Evolutionary conservation across 2,888 invertebrate species (phyloP).

Genomic region (Acholoe squamosa): DNA sequence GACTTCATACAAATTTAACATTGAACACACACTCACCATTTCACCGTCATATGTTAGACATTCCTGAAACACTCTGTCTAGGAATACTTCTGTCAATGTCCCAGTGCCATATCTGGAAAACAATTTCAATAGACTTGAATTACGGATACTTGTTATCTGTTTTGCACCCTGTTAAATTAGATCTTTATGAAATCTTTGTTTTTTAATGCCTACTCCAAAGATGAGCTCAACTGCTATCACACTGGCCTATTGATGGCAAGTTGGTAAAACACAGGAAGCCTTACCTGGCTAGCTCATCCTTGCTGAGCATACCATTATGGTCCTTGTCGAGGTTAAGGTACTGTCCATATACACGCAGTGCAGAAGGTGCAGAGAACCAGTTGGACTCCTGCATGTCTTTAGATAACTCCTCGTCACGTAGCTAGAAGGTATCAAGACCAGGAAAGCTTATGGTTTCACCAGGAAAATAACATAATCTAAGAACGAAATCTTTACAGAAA

Average conservation of each 20-base stretch:
- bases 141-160: no score
- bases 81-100: constrained; percentile 93
- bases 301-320: constrained; percentile 96
- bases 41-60: constrained; percentile 93
- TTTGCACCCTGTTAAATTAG: no score
- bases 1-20: no score
- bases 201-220: no score
- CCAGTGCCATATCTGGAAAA: constrained; percentile 91
- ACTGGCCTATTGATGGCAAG: no score
- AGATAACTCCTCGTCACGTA: constrained; percentile 92
- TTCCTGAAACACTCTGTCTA: constrained; percentile 96
- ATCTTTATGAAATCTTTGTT: no score
- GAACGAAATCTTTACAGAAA: no score
- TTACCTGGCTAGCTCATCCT: constrained; percentile 93
- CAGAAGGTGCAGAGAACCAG: constrained; percentile 85
- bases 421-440: constrained; percentile 83
- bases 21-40: constrained; percentile 77
- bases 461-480: no score
- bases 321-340: constrained; percentile 96
- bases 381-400: constrained; percentile 91
- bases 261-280: no score
- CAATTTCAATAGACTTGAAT: no score
- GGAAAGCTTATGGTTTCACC: no score
- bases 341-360: constrained; percentile 95
- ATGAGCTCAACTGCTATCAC: no score